Base-by-base conservation (phyloP, 2,797 vertebrate genomes). In the Otolemur crassicaudatus region DNA sequence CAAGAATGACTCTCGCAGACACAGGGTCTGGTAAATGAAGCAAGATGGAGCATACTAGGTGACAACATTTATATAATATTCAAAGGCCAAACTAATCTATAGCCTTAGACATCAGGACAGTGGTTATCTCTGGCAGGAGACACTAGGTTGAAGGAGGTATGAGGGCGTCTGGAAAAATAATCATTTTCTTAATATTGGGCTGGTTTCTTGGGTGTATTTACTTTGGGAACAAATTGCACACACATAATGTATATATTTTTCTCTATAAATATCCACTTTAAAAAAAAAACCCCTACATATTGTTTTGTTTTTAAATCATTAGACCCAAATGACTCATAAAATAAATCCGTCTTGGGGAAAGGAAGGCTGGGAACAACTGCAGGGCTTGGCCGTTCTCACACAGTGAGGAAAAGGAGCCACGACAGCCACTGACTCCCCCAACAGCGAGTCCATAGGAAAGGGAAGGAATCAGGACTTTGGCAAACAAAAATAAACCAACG, bases 251-350 rank as follows among this genome's bases (percentile, higher is more conserved):
- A 25, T 34, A 61, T 61, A 60, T 19, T 85, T 87, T 46, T 77
- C n/a, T 58, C 46, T 29, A 81, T 60, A 56, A 92, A 53, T 27
- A 82, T 72, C 37, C 79, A 40, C 22, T 17, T 73, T 75, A 53
- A 80, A 80, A 31, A 75, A 25, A 63, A 5, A 40, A 63, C 16
- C 31, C 29, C 25, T n/a, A 31, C 19, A 65, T 60, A 14, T 61
- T 84, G 46, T 77, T 63, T 90, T 70, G 63, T 56, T 72, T 93
- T 88, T 82, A 79, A 92, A 94, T 96, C 91, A 96, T 95, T 77
- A 91, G 82, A 84, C 84, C 72, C 58, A 70, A 96, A 82, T 96
- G 91, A 95, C 87, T 97, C 91, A 96, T 56, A 91, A 83, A 93
- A 89, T 81, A 94, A 93, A 82, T 63, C 63, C 29, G n/a, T 94